phyloP scores from a whole-genome alignment of 2,113 vertebrate species.

The Origma solitaria region DNA sequence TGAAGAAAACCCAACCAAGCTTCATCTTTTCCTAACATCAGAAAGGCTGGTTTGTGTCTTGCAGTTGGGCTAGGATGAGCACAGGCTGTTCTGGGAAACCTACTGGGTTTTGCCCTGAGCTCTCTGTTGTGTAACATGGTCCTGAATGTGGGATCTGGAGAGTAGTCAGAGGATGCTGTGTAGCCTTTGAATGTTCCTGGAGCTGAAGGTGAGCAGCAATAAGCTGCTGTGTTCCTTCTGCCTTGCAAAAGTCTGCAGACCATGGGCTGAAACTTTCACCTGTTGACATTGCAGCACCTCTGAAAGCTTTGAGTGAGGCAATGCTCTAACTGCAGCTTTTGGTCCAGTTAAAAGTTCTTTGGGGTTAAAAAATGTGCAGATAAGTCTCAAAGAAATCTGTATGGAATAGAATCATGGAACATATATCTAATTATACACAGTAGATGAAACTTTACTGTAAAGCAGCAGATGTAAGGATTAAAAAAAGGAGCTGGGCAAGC shows the following conservation, averaged over 20 bases:
- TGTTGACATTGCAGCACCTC: not conserved
- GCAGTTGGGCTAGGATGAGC: not conserved
- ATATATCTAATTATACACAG: conserved; percentile 12
- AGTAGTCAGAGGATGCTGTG: not conserved
- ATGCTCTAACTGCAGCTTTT: not conserved
- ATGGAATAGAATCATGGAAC: not conserved
- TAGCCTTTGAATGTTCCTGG: not conserved
- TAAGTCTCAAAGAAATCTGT: not conserved
- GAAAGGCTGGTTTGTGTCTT: not conserved
- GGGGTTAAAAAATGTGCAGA: not conserved
- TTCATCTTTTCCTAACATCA: not conserved
- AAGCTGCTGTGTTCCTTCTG: not conserved
- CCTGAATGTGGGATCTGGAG: not conserved
- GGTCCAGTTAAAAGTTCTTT: not conserved
- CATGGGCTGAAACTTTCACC: not conserved
- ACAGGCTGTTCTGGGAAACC: not conserved
- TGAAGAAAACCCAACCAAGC: not conserved
- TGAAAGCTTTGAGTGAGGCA: not conserved
- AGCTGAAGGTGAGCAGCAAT: not conserved
- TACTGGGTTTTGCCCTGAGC: not conserved
- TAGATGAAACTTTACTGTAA: conserved; percentile 14
- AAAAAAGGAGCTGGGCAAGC: not conserved
- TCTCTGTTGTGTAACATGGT: not conserved
- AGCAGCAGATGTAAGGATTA: conserved; percentile 24
- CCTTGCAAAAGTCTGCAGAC: not conserved